Evolutionary conservation across 2,797 vertebrate species (phyloP).

Genomic region (Macrochelys suwanniensis): DNA sequence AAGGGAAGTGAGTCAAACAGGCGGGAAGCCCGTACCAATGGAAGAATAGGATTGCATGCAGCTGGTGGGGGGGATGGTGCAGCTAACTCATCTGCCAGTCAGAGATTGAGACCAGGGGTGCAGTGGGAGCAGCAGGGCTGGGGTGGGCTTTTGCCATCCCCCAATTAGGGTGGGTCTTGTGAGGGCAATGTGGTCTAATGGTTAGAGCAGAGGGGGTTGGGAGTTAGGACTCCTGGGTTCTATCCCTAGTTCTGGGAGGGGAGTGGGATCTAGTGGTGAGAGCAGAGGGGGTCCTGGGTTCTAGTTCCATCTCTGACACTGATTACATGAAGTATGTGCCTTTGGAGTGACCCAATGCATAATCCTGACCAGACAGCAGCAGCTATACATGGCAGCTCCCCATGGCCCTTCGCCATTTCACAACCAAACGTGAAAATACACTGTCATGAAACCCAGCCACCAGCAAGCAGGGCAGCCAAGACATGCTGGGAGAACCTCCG

Average conservation of each 20-base stretch:
- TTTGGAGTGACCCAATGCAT: not conserved
- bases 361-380: not conserved
- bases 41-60: not conserved
- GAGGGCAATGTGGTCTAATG: not conserved
- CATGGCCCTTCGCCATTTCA: not conserved
- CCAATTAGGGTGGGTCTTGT: not conserved
- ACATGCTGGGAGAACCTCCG: not conserved
- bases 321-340: not conserved
- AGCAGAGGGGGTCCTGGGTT: not conserved
- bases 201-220: not conserved
- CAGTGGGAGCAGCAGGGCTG: not conserved
- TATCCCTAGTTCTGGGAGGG: not conserved
- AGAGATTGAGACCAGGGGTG: not conserved
- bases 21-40: not conserved
- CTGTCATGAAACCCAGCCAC: not conserved
- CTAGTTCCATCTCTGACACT: not conserved
- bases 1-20: constrained; percentile 31
- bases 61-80: not conserved
- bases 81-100: not conserved
- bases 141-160: no score
- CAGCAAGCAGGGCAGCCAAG: not conserved
- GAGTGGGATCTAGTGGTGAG: not conserved
- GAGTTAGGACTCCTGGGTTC: not conserved
- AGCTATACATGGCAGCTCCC: not conserved
- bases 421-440: not conserved